Evolutionary conservation across 2,113 vertebrate species (phyloP), one percentile per base, ranked within the genome.

Genomic region (Brachirus orientalis): DNA sequence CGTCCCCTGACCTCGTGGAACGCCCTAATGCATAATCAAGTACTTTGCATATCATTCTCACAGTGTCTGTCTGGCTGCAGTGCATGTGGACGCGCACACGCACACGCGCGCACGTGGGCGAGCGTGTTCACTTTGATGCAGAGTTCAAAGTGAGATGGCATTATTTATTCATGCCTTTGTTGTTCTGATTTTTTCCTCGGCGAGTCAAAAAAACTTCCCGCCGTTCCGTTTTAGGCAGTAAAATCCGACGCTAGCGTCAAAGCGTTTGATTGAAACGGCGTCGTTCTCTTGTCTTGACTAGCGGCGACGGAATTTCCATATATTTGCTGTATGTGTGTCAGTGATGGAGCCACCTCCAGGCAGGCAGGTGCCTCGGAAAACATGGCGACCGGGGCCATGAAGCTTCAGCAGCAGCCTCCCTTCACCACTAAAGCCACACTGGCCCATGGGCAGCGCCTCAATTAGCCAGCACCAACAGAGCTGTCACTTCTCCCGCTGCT

Each of bases 81-180:
- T 28, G 2, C 28, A 43, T 38, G 69, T 84, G 86, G 46, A 75
- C 13, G n/a, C 51, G 63, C 12, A 65, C 61, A 8, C 69, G 80
- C 73, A 17, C 18, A 47, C 2, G 76, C 18, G 10, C 3, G 72
- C 20, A 68, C 14, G 66, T 62, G 82, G 65, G 84, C 14, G 72
- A 63, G 80, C 38, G 22, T 73, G 80, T 84, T 88, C 82, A 71
- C 85, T 93, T 91, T 92, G 91, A 92, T 91, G 88, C 84, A 50
- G 78, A 84, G 88, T 91, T 93, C 86, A 91, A 90, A 91, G 90
- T 88, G 48, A 83, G 82, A 76, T 74, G 77, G 56, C 80, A 82
- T 93, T 91, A 91, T 88, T 92, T 91, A 91, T 92, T 90, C 88
- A 89, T 89, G 85, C 85, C 80, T 88, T 89, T 92, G 88, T 91